Evolutionary conservation across 2,113 vertebrate genomes (phyloP).

Genomic region (Myotis lucifugus): DNA sequence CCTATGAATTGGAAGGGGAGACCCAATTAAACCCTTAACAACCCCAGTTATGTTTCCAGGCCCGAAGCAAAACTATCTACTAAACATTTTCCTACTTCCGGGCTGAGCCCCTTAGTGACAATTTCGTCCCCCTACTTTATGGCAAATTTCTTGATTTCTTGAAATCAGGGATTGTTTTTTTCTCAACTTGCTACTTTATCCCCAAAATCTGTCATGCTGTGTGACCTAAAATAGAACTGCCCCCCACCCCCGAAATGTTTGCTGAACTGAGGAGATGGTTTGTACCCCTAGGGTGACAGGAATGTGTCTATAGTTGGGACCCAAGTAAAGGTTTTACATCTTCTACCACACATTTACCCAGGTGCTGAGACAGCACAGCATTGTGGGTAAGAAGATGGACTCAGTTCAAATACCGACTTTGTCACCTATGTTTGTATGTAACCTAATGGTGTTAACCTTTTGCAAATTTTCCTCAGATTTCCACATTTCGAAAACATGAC

Average conservation of each 20-base stretch:
- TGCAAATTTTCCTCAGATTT: neutral
- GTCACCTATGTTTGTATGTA: neutral
- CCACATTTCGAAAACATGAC: neutral
- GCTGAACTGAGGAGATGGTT: neutral
- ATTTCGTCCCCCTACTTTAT: neutral
- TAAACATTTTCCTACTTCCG: neutral
- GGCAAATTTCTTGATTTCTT: neutral
- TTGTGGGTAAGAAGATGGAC: neutral
- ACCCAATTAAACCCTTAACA: neutral
- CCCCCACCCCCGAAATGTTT: neutral
- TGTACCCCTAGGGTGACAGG: neutral
- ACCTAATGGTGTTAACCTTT: neutral
- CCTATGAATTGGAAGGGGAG: neutral
- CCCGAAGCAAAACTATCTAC: neutral
- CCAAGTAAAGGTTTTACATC: neutral
- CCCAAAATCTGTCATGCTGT: neutral
- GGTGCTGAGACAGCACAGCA: neutral
- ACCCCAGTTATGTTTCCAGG: neutral
- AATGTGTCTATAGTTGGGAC: neutral
- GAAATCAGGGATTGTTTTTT: neutral
- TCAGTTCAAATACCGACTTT: neutral
- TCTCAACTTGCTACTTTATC: neutral
- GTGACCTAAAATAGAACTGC: too few species aligned
- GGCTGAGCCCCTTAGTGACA: neutral
- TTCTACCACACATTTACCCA: neutral